These are phyloP conservation scores for Taenaris catops DNA, from an alignment of 2,888 invertebrate species.

Conservation along the genomic window DNA sequence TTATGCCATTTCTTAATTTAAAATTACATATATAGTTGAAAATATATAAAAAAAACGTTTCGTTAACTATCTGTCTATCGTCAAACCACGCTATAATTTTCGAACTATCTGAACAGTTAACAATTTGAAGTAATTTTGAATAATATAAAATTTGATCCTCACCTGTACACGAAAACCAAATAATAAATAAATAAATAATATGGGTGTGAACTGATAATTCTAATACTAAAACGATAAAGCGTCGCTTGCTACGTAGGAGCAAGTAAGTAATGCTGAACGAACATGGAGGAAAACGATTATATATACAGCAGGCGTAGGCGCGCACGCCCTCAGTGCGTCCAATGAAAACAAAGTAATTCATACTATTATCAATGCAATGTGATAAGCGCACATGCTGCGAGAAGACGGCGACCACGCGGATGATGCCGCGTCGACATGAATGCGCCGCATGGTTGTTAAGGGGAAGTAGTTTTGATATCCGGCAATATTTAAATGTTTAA, in stretches of 20 bases:
- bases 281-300: conserved; percentile 37
- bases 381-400: conserved; percentile 45
- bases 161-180: conserved; percentile 10
- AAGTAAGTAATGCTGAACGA: conserved; percentile 40
- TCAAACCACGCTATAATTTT: too few relatives aligned
- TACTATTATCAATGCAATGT: conserved; percentile 31
- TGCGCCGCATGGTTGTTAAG: conserved; percentile 58
- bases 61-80: too few relatives aligned
- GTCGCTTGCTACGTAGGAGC: conserved; percentile 40
- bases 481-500: background rate
- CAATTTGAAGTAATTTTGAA: too few relatives aligned
- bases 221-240: conserved; percentile 24
- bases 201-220: conserved; percentile 20
- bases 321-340: conserved; percentile 64
- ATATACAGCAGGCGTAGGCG: conserved; percentile 49
- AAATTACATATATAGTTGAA: too few relatives aligned
- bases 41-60: too few relatives aligned
- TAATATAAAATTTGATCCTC: background rate
- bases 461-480: conserved; percentile 29
- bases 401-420: conserved; percentile 54
- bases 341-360: conserved; percentile 48
- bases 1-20: too few relatives aligned
- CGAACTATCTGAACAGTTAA: too few relatives aligned
- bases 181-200: conserved; percentile 16
- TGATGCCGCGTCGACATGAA: conserved; percentile 41